These are phyloP conservation scores for Mastigias papua DNA, from an alignment of 30 jellyfish, hydroid and myxozoan species.

Conservation along the genomic window DNA sequence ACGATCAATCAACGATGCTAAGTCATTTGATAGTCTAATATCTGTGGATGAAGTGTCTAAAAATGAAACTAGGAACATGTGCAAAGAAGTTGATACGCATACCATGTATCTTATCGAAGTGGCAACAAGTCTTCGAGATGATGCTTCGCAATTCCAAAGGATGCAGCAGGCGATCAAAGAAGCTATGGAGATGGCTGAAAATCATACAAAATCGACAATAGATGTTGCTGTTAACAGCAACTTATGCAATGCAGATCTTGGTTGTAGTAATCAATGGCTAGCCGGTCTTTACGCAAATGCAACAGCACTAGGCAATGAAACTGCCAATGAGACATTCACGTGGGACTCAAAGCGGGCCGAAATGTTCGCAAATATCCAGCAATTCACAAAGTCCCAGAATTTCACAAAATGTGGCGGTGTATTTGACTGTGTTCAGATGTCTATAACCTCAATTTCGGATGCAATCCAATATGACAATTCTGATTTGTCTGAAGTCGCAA, in stretches of 20 bases:
- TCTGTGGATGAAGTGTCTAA: conserved; percentile 12
- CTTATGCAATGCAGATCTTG: background rate
- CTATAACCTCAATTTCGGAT: conserved; percentile 23
- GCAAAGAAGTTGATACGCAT: conserved; percentile 16
- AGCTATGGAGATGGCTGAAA: conserved; percentile 15
- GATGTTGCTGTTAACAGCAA: background rate
- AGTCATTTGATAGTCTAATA: background rate
- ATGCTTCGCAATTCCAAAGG: background rate
- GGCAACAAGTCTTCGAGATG: background rate
- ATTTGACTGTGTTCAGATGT: conserved; percentile 48
- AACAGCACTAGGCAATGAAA: background rate
- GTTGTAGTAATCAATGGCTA: conserved; percentile 46
- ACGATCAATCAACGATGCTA: background rate
- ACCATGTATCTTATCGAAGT: conserved; percentile 22
- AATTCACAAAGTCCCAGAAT: conserved; percentile 25
- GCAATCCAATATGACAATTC: conserved; percentile 39
- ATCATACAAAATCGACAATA: conserved; percentile 12
- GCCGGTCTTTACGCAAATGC: conserved; percentile 4
- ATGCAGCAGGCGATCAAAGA: background rate
- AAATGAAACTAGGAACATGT: conserved; percentile 32
- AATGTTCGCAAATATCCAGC: conserved; percentile 25
- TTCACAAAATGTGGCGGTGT: conserved; percentile 52
- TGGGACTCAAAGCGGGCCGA: conserved; percentile 49
- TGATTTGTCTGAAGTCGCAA: conserved; percentile 16
- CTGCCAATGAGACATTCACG: background rate